Conservation (phyloP, 2,888 invertebrate species). For the Chorisops tibialis region DNA sequence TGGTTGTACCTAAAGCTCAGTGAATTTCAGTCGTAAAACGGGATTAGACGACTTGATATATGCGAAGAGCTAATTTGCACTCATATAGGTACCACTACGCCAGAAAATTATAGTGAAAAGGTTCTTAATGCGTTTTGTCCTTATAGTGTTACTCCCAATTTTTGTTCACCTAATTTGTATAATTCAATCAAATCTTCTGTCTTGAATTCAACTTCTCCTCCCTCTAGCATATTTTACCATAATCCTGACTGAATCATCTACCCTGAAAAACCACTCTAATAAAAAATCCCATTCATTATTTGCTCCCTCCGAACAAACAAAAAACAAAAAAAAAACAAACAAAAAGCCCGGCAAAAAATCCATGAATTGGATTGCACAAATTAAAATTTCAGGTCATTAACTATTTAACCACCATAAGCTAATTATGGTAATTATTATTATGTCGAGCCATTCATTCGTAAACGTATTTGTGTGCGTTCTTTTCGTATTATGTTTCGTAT, state of each 20-base stretch:
- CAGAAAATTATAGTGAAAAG: no score
- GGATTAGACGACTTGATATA: constrained; percentile 23
- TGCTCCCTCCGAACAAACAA: neutral
- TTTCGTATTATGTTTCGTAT: constrained; percentile 14
- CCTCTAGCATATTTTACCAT: no score
- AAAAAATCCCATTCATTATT: no score
- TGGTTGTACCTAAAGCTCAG: constrained; percentile 14
- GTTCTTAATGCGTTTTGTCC: no score
- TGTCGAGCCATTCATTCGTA: constrained; percentile 22
- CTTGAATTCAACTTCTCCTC: no score
- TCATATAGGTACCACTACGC: no score
- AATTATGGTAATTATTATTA: constrained; percentile 35
- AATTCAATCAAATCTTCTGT: no score
- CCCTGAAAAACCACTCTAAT: no score
- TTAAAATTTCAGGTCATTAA: constrained; percentile 33
- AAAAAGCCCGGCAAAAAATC: constrained; percentile 13
- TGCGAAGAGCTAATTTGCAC: constrained; percentile 22
- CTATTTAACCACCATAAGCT: constrained; percentile 34
- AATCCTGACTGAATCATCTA: no score
- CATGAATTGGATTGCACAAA: constrained; percentile 16
- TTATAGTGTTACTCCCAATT: no score
- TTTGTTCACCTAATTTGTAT: no score
- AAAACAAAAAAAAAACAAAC: neutral
- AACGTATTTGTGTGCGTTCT: constrained; percentile 7
- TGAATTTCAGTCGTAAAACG: constrained; percentile 19